Evolutionary conservation across 2,888 invertebrate species (phyloP), one percentile per base, ranked within the genome.

Genomic region (Spodoptera littoralis): DNA sequence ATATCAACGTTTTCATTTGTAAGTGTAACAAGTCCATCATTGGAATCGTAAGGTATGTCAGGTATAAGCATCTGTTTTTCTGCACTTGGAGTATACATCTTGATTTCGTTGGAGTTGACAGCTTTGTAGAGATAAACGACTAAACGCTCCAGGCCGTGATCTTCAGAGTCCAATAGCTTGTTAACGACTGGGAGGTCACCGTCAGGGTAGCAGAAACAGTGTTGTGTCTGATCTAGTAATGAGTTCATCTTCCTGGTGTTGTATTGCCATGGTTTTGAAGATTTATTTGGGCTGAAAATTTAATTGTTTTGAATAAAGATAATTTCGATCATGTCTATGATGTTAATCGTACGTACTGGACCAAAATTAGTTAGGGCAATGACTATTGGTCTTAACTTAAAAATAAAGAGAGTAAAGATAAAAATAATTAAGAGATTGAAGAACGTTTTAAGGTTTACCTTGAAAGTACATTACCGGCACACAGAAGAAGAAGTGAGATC

Each of bases 81-180:
- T 11, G 27, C 43, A 50, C 78, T 84, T 2, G 93, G 93, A 11
- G 86, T 76, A 49, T 87, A 89, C 30, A 87, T 57, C 46, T 82
- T 77, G 4, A 90, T 59, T 46, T 81, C 51, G 9, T 80, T 64
- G 4, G 84, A 77, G 0, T 41, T 22, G 5, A 54, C 12, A 48
- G 84, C 76, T 73, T 66, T 85, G 64, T 90, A 93, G 0, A 91
- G 55, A 66, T 86, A 90, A 1, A 92, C 70, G 0, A 92, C 88
- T 5, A 90, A 62, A 69, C 92, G 84, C 62, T 88, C 84, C 4
- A 84, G 62, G 0, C 80, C 79, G n/a, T 66, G 46, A 4, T 67
- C 55, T 0, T 67, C 22, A 12, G 71, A 30, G 13, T 75, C 75
- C 0, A 89, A 24, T n/a, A 76, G 27, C 4, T 85, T 64, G n/a